Evolutionary conservation across 2,797 vertebrate genomes (phyloP).

Genomic region (Rousettus madagascariensis): DNA sequence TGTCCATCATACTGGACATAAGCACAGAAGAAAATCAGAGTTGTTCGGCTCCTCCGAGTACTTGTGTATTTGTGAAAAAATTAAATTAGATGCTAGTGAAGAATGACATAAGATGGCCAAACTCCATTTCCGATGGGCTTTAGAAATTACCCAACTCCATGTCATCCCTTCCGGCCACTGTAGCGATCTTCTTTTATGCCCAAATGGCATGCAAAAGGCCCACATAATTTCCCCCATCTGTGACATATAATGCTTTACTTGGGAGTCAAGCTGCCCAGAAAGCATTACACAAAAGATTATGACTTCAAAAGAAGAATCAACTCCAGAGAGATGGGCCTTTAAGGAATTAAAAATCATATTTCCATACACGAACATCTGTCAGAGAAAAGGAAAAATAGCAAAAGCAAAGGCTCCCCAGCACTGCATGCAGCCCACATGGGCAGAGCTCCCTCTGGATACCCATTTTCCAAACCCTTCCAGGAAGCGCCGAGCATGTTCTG

Average conservation of each 20-base stretch:
- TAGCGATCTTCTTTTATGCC: background rate
- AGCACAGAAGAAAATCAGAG: background rate
- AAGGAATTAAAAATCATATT: constrained; percentile 55
- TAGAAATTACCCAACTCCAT: rapidly evolving
- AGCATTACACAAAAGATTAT: background rate
- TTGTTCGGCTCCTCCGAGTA: background rate
- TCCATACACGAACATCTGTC: constrained; percentile 34
- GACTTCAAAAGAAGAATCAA: constrained; percentile 58
- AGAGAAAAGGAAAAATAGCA: background rate
- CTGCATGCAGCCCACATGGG: background rate
- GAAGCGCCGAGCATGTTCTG: background rate
- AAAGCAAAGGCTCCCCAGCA: background rate
- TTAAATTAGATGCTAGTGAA: background rate
- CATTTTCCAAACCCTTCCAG: background rate
- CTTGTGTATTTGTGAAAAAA: background rate
- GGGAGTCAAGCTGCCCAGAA: background rate
- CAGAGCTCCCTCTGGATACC: background rate
- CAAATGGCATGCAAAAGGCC: background rate
- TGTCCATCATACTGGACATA: background rate
- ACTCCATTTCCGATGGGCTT: background rate
- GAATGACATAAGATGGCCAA: background rate
- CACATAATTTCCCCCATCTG: background rate
- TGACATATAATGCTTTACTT: background rate
- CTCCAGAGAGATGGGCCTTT: constrained; percentile 23
- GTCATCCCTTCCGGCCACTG: background rate